Evolutionary conservation across 2,888 invertebrate species (phyloP).

Genomic region (Nysson spinosus): DNA sequence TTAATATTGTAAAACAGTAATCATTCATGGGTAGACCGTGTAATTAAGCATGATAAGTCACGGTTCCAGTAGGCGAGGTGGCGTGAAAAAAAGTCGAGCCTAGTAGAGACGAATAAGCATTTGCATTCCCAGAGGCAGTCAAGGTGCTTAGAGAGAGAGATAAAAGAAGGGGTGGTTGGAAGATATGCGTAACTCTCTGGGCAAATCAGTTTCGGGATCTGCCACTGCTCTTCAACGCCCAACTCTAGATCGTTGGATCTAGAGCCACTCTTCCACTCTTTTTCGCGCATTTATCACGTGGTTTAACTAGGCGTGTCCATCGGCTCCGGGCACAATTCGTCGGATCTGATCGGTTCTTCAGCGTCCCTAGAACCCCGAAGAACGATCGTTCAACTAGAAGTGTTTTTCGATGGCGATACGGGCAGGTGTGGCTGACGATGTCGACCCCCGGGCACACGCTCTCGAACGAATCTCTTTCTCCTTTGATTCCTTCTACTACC

Average conservation of each 20-base stretch:
- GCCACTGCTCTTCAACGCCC: constrained; percentile 64
- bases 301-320: constrained; percentile 63
- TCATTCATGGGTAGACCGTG: constrained; percentile 58
- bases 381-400: neutral
- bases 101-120: constrained; percentile 53
- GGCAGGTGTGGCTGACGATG: constrained; percentile 53
- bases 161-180: constrained; percentile 24
- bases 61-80: constrained; percentile 41
- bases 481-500: constrained; percentile 1
- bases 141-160: constrained; percentile 45
- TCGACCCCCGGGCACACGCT: constrained; percentile 16
- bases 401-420: constrained; percentile 30
- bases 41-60: constrained; percentile 64
- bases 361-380: constrained; percentile 8
- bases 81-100: constrained; percentile 21
- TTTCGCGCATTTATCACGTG: constrained; percentile 63
- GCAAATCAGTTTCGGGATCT: constrained; percentile 63
- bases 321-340: constrained; percentile 53
- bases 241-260: constrained; percentile 18
- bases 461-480: constrained; percentile 7
- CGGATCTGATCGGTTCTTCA: constrained; percentile 32
- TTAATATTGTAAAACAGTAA: constrained; percentile 53
- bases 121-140: constrained; percentile 52
- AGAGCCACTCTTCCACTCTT: constrained; percentile 20
- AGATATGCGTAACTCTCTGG: constrained; percentile 31